phyloP scores from a whole-genome alignment of 2,888 invertebrate genomes.

The Altica lythri region DNA sequence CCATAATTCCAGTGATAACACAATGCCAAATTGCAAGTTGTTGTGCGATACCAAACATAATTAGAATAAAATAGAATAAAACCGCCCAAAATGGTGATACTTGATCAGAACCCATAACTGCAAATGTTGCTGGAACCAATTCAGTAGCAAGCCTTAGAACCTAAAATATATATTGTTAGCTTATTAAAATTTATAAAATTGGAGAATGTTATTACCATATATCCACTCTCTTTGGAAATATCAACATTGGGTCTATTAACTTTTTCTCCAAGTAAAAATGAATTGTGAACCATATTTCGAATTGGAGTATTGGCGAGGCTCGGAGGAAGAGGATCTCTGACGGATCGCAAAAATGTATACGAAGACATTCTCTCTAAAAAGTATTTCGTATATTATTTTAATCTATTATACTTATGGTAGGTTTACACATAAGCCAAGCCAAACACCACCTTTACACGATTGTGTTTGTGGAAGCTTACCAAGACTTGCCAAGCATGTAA shows the following conservation, averaged over 20 bases:
- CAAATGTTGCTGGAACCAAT: conserved; percentile 84
- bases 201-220: conserved; percentile 63
- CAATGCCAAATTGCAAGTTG: conserved; percentile 91
- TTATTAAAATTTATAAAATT: not conserved
- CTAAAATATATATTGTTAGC: conserved; percentile 47
- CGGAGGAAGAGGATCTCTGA: conserved; percentile 66
- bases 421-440: too few relatives aligned
- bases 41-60: conserved; percentile 86
- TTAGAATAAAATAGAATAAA: conserved; percentile 81
- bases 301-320: conserved; percentile 66
- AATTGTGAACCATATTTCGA: conserved; percentile 72
- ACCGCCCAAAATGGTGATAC: conserved; percentile 89
- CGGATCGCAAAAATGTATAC: conserved; percentile 71
- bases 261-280: conserved; percentile 72
- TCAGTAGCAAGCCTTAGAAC: conserved; percentile 85
- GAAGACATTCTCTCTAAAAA: conserved; percentile 70
- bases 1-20: conserved; percentile 82
- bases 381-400: conserved; percentile 10
- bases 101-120: conserved; percentile 73
- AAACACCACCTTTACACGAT: too few relatives aligned
- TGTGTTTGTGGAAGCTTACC: too few relatives aligned
- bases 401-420: too few relatives aligned
- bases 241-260: conserved; percentile 65
- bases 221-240: conserved; percentile 70
- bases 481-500: too few relatives aligned